These are phyloP conservation scores for Epizoanthus rinbou DNA, from an alignment of 92 coral and sea anemone genomes.

Conservation along the genomic window DNA sequence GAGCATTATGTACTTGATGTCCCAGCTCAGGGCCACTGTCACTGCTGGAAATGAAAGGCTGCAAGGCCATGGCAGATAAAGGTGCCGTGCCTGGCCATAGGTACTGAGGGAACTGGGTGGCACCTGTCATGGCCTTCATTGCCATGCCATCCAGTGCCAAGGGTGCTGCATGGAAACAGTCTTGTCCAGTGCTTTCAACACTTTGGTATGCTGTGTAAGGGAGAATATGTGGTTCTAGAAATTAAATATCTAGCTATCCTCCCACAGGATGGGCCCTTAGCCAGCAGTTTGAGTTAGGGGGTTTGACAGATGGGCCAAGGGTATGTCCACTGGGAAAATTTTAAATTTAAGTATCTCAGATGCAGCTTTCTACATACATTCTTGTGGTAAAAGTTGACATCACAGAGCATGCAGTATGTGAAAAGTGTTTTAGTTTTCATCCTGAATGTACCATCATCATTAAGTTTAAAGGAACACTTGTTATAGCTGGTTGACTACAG, in stretches of 20 bases:
- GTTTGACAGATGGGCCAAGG: too few relatives aligned
- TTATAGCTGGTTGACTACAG: too few relatives aligned
- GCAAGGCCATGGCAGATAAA: conserved; percentile 39
- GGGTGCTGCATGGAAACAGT: conserved; percentile 1
- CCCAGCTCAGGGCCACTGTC: conserved; percentile 13
- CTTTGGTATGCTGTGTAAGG: conserved; percentile 15
- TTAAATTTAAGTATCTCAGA: too few relatives aligned
- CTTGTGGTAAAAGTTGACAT: too few relatives aligned
- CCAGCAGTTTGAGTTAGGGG: too few relatives aligned
- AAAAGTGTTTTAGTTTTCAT: too few relatives aligned
- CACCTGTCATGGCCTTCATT: conserved; percentile 11
- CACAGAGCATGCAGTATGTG: too few relatives aligned
- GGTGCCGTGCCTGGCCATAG: conserved; percentile 38
- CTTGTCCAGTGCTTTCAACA: neutral
- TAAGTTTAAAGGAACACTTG: too few relatives aligned
- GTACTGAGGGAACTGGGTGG: neutral
- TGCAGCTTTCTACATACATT: too few relatives aligned
- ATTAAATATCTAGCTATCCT: too few relatives aligned
- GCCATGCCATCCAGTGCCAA: conserved; percentile 15
- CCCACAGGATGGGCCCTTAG: neutral
- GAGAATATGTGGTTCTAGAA: neutral
- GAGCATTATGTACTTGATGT: conserved; percentile 17
- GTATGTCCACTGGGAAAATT: too few relatives aligned
- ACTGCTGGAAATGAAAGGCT: conserved; percentile 18
- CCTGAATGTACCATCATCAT: too few relatives aligned